These are phyloP conservation scores for Rhabdornis inornatus DNA, from an alignment of 2,113 vertebrate genomes.

Conservation along the genomic window DNA sequence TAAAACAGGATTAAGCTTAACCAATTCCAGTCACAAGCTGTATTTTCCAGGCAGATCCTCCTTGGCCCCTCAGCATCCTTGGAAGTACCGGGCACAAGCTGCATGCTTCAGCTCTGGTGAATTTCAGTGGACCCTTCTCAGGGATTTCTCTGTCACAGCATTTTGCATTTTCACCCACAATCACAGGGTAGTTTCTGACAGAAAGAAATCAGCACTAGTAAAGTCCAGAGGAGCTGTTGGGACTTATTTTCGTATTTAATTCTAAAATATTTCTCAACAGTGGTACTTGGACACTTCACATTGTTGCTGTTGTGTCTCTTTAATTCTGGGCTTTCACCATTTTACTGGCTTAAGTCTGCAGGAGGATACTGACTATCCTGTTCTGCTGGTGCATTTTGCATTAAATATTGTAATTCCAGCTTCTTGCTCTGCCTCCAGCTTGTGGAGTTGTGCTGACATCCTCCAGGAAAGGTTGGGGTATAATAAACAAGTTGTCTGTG, in stretches of 20 bases:
- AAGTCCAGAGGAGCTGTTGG: neutral
- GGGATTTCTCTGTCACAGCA: fast-evolving
- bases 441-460: neutral
- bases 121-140: neutral
- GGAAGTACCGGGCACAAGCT: neutral
- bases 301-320: neutral
- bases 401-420: neutral
- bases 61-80: neutral
- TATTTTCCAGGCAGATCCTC: neutral
- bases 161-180: neutral
- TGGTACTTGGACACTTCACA: fast-evolving
- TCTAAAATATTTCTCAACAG: neutral
- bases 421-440: neutral
- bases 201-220: neutral
- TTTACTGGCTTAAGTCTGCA: neutral
- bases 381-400: neutral
- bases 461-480: neutral
- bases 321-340: neutral
- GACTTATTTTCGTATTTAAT: neutral
- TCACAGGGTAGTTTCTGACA: neutral
- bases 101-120: neutral
- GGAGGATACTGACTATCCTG: neutral
- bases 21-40: neutral
- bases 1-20: neutral
- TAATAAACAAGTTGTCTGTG: neutral